Percentiles rank a stretch among this genome's conserved stretches.
Evolutionary conservation across 2,113 vertebrate genomes (phyloP).

Genomic region (Cyprinodon variegatus): DNA sequence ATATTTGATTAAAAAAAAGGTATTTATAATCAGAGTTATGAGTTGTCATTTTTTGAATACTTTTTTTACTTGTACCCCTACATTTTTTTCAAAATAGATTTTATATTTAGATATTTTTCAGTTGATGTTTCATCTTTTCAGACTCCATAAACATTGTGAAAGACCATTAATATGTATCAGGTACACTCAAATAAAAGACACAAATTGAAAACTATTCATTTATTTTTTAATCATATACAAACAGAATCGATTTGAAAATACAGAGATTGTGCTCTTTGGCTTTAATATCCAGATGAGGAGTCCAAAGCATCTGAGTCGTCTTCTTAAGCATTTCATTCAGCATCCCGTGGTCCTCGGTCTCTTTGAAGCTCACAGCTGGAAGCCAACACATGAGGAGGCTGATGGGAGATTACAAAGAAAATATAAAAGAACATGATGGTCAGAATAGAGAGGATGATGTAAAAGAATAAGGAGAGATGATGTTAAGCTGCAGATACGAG

Average conservation of each 20-base stretch:
- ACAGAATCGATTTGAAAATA: conserved; percentile 35
- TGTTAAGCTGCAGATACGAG: background rate
- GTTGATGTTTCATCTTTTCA: no score
- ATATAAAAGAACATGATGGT: conserved; percentile 6
- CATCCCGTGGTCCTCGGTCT: background rate
- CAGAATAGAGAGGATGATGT: conserved; percentile 1
- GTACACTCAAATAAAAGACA: background rate
- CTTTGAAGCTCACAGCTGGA: conserved; percentile 37
- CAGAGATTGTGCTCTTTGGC: conserved; percentile 17
- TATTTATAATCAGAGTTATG: no score
- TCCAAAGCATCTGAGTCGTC: conserved; percentile 4
- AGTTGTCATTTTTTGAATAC: no score
- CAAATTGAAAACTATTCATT: conserved; percentile 7
- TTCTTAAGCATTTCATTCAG: conserved; percentile 3
- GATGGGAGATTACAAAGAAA: conserved; percentile 13
- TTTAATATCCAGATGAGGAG: conserved; percentile 8
- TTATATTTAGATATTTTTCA: no score
- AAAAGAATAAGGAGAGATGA: background rate
- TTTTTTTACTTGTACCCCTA: no score
- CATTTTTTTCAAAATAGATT: no score
- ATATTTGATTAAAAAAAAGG: no score
- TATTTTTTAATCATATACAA: conserved; percentile 60
- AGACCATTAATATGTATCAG: background rate
- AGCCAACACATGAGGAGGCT: conserved; percentile 17
- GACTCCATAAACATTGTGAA: background rate